Evolutionary conservation across 2,113 vertebrate genomes (phyloP), one percentile per base, ranked within the genome.

Genomic region (Bucco capensis): DNA sequence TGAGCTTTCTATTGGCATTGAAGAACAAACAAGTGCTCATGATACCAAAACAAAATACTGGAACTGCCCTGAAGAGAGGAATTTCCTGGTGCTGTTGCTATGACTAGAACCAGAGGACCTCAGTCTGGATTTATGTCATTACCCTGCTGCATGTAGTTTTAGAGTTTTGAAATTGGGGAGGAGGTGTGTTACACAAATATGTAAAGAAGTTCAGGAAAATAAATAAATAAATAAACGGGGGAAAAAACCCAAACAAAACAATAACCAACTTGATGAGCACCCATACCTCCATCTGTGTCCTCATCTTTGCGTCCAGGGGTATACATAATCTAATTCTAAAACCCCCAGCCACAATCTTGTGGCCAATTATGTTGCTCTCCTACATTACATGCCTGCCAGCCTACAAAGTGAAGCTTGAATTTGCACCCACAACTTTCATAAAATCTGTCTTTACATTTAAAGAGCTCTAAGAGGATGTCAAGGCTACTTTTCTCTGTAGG

Each of bases 11-110:
- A 1, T 61, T 96, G 83, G 86, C 70, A 84, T 16, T 2, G 2
- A 76, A 86, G 66, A 76, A 38, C 70, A 93, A 91, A 83, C 42
- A 83, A 91, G 78, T 79, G 57, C 37, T 87, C 21, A 9, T 83
- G 70, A 46, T 54, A 91, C 60, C 46, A 94, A 94, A 95, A 86
- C 42, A 74, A 70, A 65, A 69, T 3, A 3, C 60, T 93, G 80
- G 90, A 94, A 83, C 53, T 28, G 37, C 70, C 92, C 60, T 72
- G 65, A 37, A 92, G 61, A 58, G 65, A 93, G 92, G 53, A 70
- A 94, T 93, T 86, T 95, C 86, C 57, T 92, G 65, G 27, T 86
- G 40, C 31, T 72, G 54, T 78, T 81, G 30, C 40, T 86, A n/a
- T 2, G 66, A 75, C 8, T 1, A 86, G 92, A 83, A 91, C 22